A percentile compares a stretch with the other conserved stretches of the same genome.
Conservation (phyloP, 2,888 invertebrate species). For the Achlya flavicornis region DNA sequence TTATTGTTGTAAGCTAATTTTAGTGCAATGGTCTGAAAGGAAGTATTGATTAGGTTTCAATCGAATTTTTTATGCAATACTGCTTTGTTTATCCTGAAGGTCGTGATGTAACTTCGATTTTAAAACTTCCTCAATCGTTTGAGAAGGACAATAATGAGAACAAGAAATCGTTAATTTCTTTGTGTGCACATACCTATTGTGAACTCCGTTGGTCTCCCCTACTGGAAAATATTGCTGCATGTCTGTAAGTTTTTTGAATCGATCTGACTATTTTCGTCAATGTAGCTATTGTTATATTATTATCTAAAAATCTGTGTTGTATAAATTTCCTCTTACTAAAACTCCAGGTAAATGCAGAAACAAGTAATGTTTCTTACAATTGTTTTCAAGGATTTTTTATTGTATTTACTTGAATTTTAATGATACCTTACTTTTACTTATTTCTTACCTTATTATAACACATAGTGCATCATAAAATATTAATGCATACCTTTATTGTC, state of each 20-base stretch:
- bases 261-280: too few species aligned
- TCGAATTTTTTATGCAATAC: constrained; percentile 21
- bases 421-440: too few species aligned
- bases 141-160: not conserved
- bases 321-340: too few species aligned
- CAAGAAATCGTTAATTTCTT: not conserved
- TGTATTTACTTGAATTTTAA: too few species aligned
- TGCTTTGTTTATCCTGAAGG: constrained; percentile 41
- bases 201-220: not conserved
- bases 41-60: constrained; percentile 34
- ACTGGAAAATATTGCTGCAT: not conserved
- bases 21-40: constrained; percentile 6
- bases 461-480: too few species aligned
- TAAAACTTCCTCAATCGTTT: not conserved
- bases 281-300: too few species aligned
- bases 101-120: constrained; percentile 35
- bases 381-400: too few species aligned
- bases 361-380: too few species aligned
- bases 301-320: not conserved
- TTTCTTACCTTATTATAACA: too few species aligned
- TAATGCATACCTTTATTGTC: too few species aligned
- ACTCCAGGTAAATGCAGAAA: too few species aligned
- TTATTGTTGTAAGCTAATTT: constrained; percentile 1
- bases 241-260: too few species aligned
- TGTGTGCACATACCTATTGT: not conserved